Percentiles rank a stretch among this genome's conserved stretches.
Conservation (phyloP, 2,113 vertebrate species). For the Corythornis vintsioides region DNA sequence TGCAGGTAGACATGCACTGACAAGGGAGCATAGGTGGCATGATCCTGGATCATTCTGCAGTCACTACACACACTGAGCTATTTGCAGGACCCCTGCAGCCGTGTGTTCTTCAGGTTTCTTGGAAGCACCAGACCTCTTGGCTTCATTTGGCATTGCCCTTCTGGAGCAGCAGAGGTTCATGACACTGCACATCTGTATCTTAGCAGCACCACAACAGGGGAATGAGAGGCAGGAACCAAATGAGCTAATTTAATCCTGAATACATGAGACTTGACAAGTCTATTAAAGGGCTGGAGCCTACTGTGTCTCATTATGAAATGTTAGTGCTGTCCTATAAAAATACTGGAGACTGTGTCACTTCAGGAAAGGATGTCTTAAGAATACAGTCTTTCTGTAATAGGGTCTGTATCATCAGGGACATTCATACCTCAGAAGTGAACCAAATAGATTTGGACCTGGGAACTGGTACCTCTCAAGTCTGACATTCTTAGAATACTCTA, state of each 20-base stretch:
- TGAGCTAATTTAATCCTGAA: constrained; percentile 45
- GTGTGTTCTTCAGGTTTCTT: background rate
- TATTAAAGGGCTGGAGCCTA: constrained; percentile 51
- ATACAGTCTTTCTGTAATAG: constrained; percentile 6
- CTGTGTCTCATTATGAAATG: constrained; percentile 56
- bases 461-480: background rate
- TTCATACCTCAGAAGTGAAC: background rate
- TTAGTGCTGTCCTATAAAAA: constrained; percentile 57
- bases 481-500: background rate
- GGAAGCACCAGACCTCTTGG: background rate
- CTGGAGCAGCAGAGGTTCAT: background rate
- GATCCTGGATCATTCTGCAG: background rate
- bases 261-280: constrained; percentile 49
- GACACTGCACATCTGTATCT: background rate
- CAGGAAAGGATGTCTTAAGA: constrained; percentile 10
- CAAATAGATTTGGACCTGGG: background rate
- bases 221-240: constrained; percentile 51
- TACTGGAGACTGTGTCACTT: constrained; percentile 38
- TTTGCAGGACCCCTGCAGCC: background rate
- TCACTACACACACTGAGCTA: background rate
- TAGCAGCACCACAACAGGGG: background rate
- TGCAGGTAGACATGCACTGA: background rate
- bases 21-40: fast-evolving
- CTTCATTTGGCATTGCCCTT: background rate
- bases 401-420: constrained; percentile 29